Conservation (phyloP, 2,113 vertebrate species). For the Microcebus griseorufus region DNA sequence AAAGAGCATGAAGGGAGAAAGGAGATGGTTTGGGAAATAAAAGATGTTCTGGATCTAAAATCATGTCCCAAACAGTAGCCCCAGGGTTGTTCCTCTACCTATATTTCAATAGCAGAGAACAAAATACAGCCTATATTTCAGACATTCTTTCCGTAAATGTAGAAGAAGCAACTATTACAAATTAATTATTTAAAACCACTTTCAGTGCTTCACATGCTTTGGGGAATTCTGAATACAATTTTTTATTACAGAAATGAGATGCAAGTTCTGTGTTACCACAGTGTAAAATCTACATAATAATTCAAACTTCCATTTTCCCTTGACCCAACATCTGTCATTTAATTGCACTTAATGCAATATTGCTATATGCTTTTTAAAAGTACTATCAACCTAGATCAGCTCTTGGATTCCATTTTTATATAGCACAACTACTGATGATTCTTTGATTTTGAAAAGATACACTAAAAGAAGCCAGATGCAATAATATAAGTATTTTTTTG, state of each 20-base stretch:
- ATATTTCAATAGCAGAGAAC: neutral
- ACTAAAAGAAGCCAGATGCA: neutral
- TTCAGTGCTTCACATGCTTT: neutral
- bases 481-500: neutral
- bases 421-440: neutral
- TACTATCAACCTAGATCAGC: neutral
- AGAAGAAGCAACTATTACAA: neutral
- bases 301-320: neutral
- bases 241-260: neutral
- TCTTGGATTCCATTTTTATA: neutral
- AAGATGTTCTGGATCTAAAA: neutral
- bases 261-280: neutral
- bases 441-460: neutral
- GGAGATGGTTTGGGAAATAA: neutral
- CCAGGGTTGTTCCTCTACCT: neutral
- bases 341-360: neutral
- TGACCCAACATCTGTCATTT: neutral
- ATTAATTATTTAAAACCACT: neutral
- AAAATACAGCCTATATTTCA: neutral
- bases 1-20: neutral
- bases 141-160: neutral
- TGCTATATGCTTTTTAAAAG: neutral
- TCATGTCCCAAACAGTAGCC: neutral
- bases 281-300: neutral
- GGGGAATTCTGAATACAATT: neutral